Percentiles rank a stretch among this genome's conserved stretches.
Evolutionary conservation across 2,113 vertebrate species (phyloP).

Genomic region (Cololabis saira): DNA sequence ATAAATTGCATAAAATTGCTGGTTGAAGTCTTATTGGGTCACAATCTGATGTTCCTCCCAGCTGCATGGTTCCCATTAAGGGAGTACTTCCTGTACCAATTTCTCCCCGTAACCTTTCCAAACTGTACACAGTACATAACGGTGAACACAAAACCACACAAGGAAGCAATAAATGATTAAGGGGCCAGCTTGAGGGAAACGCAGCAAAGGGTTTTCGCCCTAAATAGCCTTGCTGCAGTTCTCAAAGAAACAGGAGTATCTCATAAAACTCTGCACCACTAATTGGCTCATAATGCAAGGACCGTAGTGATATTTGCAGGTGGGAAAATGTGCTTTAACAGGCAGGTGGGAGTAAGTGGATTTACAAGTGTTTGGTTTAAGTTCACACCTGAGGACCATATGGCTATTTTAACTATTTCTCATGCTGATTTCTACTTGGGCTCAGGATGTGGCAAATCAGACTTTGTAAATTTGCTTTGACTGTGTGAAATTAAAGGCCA

Average conservation of each 20-base stretch:
- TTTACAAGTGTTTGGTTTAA: constrained; percentile 2
- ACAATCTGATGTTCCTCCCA: constrained; percentile 18
- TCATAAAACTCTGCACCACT: constrained; percentile 34
- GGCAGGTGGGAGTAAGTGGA: constrained; percentile 30
- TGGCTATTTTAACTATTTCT: constrained; percentile 10
- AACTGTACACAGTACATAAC: constrained; percentile 42
- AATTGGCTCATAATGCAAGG: constrained; percentile 49
- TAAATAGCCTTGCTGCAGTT: constrained; percentile 14
- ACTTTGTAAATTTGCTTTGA: constrained; percentile 14
- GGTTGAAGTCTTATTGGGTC: constrained; percentile 25
- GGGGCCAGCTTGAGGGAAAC: constrained; percentile 44
- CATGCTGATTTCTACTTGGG: not conserved
- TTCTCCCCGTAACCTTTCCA: constrained; percentile 20
- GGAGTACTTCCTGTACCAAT: constrained; percentile 15
- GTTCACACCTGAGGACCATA: constrained; percentile 62
- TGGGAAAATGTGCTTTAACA: constrained; percentile 22
- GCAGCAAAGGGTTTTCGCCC: constrained; percentile 44
- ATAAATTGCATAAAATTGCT: constrained; percentile 27
- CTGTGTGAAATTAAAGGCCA: constrained; percentile 34
- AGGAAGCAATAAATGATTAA: constrained; percentile 58
- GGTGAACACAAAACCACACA: constrained; percentile 49
- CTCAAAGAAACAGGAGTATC: constrained; percentile 22
- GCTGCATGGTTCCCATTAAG: constrained; percentile 22
- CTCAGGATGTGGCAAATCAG: constrained; percentile 9
- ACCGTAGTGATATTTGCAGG: constrained; percentile 36